Evolutionary conservation across 2,888 invertebrate genomes (phyloP).

Genomic region (Drosophila nr. perissopoda): DNA sequence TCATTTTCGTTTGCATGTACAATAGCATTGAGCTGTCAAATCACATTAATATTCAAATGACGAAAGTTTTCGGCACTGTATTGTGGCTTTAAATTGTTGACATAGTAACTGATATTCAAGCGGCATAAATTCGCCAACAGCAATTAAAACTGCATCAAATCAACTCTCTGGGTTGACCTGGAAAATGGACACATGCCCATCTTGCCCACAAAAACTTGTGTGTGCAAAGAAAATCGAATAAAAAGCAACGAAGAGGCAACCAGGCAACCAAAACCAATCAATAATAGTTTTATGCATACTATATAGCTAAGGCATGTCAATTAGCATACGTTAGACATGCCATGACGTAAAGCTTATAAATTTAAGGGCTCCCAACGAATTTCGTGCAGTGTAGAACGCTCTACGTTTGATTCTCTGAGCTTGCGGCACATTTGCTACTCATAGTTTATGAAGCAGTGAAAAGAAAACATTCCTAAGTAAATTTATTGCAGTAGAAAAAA

Average conservation of each 20-base stretch:
- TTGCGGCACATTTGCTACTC: conserved; percentile 26
- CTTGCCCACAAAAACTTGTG: conserved; percentile 4
- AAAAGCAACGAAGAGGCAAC: conserved; percentile 36
- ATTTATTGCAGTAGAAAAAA: conserved; percentile 42
- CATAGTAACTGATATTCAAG: conserved; percentile 32
- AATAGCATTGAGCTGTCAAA: conserved; percentile 46
- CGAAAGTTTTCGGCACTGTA: conserved; percentile 43
- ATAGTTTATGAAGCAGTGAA: conserved; percentile 5
- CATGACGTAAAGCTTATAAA: conserved; percentile 42
- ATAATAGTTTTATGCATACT: conserved; percentile 46
- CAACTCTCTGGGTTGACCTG: conserved; percentile 33
- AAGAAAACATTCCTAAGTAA: conserved; percentile 52
- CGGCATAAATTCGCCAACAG: conserved; percentile 7
- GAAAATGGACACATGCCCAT: conserved; percentile 7
- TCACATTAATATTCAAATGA: conserved; percentile 48
- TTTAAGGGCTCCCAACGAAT: conserved; percentile 39
- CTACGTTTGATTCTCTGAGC: conserved; percentile 45
- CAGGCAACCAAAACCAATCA: conserved; percentile 47
- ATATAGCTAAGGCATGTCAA: conserved; percentile 43
- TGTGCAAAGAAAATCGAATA: conserved; percentile 13
- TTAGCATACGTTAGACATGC: conserved; percentile 52
- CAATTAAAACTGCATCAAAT: conserved; percentile 23
- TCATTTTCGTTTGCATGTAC: conserved; percentile 46
- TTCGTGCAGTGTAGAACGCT: conserved; percentile 23
- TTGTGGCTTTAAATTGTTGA: conserved; percentile 32